These are phyloP conservation scores for Sympetrum striolatum DNA, from an alignment of 2,888 invertebrate genomes.

Conservation along the genomic window DNA sequence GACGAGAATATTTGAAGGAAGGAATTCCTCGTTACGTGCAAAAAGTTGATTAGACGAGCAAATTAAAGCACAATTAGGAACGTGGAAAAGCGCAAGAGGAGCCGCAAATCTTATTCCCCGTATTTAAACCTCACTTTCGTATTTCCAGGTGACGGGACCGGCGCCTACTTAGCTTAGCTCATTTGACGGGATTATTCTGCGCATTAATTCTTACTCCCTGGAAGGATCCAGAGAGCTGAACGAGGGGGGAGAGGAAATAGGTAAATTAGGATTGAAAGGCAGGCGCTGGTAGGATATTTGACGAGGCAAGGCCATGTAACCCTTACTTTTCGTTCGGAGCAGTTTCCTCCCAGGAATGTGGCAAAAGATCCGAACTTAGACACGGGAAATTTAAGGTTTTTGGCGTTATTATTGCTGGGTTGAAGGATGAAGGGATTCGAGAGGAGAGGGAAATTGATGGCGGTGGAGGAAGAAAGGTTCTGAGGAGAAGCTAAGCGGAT, in stretches of 20 bases:
- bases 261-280: background rate
- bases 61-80: background rate
- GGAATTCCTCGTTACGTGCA: too few species aligned
- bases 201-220: background rate
- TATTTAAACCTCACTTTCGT: background rate
- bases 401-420: background rate
- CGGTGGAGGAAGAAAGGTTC: background rate
- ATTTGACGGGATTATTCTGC: background rate
- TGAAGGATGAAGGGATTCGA: background rate
- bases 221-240: background rate
- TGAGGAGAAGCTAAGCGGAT: background rate
- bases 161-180: background rate
- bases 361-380: background rate
- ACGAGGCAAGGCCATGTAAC: too few species aligned
- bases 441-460: background rate
- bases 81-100: background rate
- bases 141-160: background rate
- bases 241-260: background rate
- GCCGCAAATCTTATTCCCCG: background rate
- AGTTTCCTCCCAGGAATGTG: background rate
- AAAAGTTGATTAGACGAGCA: too few species aligned
- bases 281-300: background rate
- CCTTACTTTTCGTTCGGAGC: too few species aligned
- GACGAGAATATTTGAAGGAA: too few species aligned
- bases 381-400: background rate